Percentiles rank a stretch among this genome's conserved stretches.
phyloP scores from a whole-genome alignment of 1,140 invertebrate genomes.

The Drosophila biarmipes region DNA sequence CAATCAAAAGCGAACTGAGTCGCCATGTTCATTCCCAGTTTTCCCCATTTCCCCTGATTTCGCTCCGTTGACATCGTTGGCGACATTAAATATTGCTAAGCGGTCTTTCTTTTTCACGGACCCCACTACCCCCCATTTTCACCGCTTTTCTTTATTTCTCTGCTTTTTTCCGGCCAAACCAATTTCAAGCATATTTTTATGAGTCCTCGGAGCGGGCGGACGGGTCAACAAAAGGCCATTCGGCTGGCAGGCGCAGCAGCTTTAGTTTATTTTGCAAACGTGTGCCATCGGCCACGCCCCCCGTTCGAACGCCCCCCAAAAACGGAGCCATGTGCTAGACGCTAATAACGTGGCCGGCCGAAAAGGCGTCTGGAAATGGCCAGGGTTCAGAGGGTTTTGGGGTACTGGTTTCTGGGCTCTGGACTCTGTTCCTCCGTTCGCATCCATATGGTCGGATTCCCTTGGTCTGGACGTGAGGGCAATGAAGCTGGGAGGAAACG shows the following conservation, averaged over 20 bases:
- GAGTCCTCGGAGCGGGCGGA: conserved; percentile 59
- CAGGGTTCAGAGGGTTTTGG: conserved; percentile 12
- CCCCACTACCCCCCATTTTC: conserved; percentile 12
- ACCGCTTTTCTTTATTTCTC: conserved; percentile 14
- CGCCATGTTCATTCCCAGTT: conserved; percentile 32
- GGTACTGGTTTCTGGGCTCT: neutral
- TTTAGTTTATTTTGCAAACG: conserved; percentile 78
- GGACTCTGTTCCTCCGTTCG: neutral
- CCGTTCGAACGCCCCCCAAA: conserved; percentile 2
- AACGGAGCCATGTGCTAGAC: conserved; percentile 62
- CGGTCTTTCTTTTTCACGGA: conserved; percentile 46
- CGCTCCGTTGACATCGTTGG: conserved; percentile 57
- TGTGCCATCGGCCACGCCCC: conserved; percentile 50
- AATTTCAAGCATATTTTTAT: conserved; percentile 81
- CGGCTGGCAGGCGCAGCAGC: conserved; percentile 69
- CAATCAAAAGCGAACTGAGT: conserved; percentile 69
- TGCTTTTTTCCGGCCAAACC: conserved; percentile 59
- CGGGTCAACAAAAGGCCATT: conserved; percentile 19
- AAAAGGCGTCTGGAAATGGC: conserved; percentile 44
- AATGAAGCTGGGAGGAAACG: conserved; percentile 17
- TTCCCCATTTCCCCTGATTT: neutral
- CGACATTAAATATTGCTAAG: conserved; percentile 76
- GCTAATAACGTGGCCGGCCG: conserved; percentile 63
- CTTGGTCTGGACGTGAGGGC: conserved; percentile 18
- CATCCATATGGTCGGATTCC: conserved; percentile 31